Base-by-base conservation (phyloP, 1,140 invertebrate genomes). In the Drosophila arawakana region DNA sequence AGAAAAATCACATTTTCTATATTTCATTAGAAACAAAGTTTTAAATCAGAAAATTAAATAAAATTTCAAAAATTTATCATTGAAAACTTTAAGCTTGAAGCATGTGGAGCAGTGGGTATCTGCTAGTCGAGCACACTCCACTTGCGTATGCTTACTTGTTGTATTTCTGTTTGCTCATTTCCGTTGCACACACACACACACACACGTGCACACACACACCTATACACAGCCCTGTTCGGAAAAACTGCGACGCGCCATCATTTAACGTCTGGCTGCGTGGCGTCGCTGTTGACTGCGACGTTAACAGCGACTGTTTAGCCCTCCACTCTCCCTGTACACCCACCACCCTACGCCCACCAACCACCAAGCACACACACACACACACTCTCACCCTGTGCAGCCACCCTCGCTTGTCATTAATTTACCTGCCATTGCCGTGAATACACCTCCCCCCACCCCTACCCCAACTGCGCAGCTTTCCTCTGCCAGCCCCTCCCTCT, bases 121-220 rank as follows among this genome's bases (percentile, higher is more conserved):
- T 46, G 2, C 0, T 9, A 55, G 68, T 70, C 50, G 18, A 0
- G 41, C 49, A 13, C 5, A 0, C 35, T 43, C 2, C 8, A 13
- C 41, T 11, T 46, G 54, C 34, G 18, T 54, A 9, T 59, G 2
- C 61, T 59, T 15, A 25, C 41, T 57, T 47, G 49, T 68, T 73
- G 61, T 84, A 59, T 72, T 85, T 86, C 72, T 86, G 82, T 82
- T 86, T 71, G 69, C 75, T 86, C 82, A 81, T 86, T 86, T 86
- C 82, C 82, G 82, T 80, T 84, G 52, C 52, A 63, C 65, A 69
- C 69, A 44, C 34, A 35, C 6, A 35, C 6, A 59, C 4, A 46
- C 34, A 50, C 55, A 62, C 50, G 37, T 7, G 21, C 30, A 25
- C 11, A 55, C 9, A 30, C 18, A 46, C 11, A 44, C 34, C 18